Percentiles rank a stretch among this genome's conserved stretches.
phyloP scores from a whole-genome alignment of 35 echinoderm and acorn worm genomes.

The Acanthaster planci region DNA sequence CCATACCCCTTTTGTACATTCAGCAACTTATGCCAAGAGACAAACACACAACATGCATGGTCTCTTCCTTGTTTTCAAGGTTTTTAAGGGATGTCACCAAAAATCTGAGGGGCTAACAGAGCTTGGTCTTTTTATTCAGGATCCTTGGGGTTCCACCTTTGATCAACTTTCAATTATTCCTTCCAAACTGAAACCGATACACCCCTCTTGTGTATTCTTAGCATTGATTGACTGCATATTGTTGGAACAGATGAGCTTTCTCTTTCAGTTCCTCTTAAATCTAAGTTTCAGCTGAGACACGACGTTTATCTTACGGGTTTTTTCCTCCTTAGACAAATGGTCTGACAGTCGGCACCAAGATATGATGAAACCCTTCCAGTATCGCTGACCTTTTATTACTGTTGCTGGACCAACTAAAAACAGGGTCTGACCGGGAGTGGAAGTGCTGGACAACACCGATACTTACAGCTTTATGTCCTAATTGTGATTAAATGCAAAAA shows the following conservation, averaged over 20 bases:
- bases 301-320: not conserved
- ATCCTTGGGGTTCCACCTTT: not conserved
- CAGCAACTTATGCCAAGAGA: no score
- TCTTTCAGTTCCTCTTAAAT: not conserved
- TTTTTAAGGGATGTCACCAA: no score
- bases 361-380: not conserved
- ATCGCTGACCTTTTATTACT: no score
- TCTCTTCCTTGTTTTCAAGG: no score
- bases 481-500: no score
- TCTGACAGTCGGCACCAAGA: conserved; percentile 30
- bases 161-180: not conserved
- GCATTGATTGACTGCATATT: not conserved
- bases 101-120: no score
- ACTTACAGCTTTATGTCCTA: no score
- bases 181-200: not conserved
- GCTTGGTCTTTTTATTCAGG: not conserved
- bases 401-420: no score
- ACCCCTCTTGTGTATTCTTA: not conserved
- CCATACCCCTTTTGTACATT: no score
- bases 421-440: no score
- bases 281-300: not conserved
- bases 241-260: not conserved
- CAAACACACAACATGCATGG: no score
- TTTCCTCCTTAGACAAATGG: conserved; percentile 24
- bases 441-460: no score